Evolutionary conservation across 35 echinoderm and acorn worm genomes (phyloP).

Genomic region (Ptychodera flava): DNA sequence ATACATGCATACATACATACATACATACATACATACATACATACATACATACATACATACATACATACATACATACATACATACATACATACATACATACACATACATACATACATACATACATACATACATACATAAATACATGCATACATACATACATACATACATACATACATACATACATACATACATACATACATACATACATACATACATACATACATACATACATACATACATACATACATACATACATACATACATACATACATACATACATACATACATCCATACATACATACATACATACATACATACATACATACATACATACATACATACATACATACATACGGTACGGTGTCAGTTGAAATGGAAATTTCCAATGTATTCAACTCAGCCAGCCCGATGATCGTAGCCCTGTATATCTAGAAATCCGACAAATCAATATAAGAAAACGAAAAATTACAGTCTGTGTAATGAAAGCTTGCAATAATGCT

Average conservation of each 20-base stretch:
- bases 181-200: not conserved
- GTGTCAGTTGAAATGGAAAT: too few relatives aligned
- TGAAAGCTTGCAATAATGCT: too few relatives aligned
- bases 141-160: not conserved
- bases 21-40: too few relatives aligned
- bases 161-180: not conserved
- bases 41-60: too few relatives aligned
- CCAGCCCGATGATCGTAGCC: too few relatives aligned
- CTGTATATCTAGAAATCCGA: too few relatives aligned
- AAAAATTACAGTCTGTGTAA: too few relatives aligned
- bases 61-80: not conserved
- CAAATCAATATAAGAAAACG: too few relatives aligned
- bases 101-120: not conserved
- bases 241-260: conserved; percentile 2
- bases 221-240: conserved; percentile 2
- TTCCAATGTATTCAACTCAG: too few relatives aligned
- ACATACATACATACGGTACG: conserved; percentile 1
- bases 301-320: conserved; percentile 2
- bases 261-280: conserved; percentile 2
- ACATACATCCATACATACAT: not conserved
- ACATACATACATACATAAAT: not conserved
- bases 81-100: not conserved
- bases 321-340: conserved; percentile 2
- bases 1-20: too few relatives aligned
- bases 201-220: not conserved